phyloP scores from a whole-genome alignment of 2,888 invertebrate genomes.

The Cryptocephalus moraei region DNA sequence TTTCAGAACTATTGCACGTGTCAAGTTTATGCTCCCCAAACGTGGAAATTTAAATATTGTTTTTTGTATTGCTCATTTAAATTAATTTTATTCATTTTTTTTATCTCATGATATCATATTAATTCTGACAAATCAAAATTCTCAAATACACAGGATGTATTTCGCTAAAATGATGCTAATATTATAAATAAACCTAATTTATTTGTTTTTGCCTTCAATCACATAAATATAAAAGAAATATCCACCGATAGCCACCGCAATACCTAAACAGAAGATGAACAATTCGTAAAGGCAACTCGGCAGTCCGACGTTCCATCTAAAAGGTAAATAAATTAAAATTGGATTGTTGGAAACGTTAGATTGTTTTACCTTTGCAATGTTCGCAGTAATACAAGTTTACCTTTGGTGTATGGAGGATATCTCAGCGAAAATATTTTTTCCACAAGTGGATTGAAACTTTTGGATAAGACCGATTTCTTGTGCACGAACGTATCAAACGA shows the following conservation, averaged over 20 bases:
- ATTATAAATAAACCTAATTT: too few species aligned
- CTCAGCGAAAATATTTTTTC: slow-evolving; percentile 60
- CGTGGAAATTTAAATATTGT: too few species aligned
- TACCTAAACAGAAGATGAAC: slow-evolving; percentile 58
- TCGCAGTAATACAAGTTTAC: slow-evolving; percentile 53
- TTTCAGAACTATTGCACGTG: too few species aligned
- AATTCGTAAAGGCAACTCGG: slow-evolving; percentile 51
- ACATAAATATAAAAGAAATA: slow-evolving; percentile 14
- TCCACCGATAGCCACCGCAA: slow-evolving; percentile 43
- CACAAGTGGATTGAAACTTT: slow-evolving; percentile 55
- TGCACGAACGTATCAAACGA: slow-evolving; percentile 92
- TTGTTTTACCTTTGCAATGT: slow-evolving; percentile 48
- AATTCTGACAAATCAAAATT: too few species aligned
- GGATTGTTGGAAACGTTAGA: background rate
- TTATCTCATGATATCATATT: too few species aligned
- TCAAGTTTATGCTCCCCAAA: too few species aligned
- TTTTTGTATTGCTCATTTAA: too few species aligned
- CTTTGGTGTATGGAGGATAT: slow-evolving; percentile 76
- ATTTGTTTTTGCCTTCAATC: too few species aligned
- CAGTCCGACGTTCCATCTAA: slow-evolving; percentile 7
- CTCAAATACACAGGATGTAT: too few species aligned
- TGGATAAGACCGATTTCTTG: slow-evolving; percentile 69
- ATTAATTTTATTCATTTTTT: too few species aligned
- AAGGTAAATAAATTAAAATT: slow-evolving; percentile 6
- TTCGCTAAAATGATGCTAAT: too few species aligned